These are phyloP conservation scores for Amblyornis subalaris DNA, from an alignment of 2,113 vertebrate genomes.

Conservation along the genomic window DNA sequence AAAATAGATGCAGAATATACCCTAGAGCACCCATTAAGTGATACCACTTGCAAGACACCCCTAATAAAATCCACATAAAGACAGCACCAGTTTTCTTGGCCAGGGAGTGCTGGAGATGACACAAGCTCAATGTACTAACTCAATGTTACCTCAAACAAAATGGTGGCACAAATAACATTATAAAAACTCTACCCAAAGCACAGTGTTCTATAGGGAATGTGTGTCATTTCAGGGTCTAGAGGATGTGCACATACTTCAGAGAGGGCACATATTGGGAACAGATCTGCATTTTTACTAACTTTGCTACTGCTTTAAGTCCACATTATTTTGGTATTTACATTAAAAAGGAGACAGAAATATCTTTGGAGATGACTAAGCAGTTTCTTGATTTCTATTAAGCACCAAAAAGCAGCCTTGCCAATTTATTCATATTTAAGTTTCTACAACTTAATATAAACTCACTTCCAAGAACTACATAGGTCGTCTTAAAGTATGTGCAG, in stretches of 20 bases:
- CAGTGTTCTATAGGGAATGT: neutral
- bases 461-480: constrained; percentile 71
- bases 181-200: neutral
- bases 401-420: constrained; percentile 56
- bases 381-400: constrained; percentile 55
- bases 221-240: neutral
- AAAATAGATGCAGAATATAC: neutral
- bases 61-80: neutral
- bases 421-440: constrained; percentile 70
- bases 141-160: neutral
- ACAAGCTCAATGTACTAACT: neutral
- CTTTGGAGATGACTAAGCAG: constrained; percentile 72
- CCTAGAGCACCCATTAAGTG: neutral
- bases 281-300: neutral
- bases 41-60: neutral
- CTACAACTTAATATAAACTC: constrained; percentile 64
- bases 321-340: neutral
- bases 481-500: constrained; percentile 69
- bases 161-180: neutral
- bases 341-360: neutral
- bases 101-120: neutral
- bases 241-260: neutral
- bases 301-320: neutral
- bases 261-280: neutral
- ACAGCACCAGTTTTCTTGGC: neutral